Evolutionary conservation across 1,140 invertebrate species (phyloP).

Genomic region (Psilanteris sp.): DNA sequence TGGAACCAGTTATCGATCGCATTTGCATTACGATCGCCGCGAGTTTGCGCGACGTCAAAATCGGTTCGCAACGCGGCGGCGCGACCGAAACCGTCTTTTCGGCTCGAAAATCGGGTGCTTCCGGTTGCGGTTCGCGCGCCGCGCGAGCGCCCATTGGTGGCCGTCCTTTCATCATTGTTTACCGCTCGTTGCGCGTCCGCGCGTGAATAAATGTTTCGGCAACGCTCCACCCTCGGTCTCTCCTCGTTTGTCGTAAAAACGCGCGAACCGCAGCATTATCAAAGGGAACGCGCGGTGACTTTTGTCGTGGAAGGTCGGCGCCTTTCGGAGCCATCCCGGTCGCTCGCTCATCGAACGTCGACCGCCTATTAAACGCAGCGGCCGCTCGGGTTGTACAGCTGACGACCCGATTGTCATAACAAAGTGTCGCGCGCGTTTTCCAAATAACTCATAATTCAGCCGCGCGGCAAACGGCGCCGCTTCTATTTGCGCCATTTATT

Average conservation of each 20-base stretch:
- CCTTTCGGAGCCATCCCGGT: constrained; percentile 6
- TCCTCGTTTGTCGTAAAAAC: constrained; percentile 58
- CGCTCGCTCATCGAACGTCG: not conserved
- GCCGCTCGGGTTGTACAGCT: constrained; percentile 24
- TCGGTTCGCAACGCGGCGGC: too few species aligned
- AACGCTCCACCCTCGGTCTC: constrained; percentile 55
- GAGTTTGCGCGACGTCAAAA: too few species aligned
- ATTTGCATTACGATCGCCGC: too few species aligned
- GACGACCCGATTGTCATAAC: constrained; percentile 41
- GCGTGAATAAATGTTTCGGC: constrained; percentile 70
- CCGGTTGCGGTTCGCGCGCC: constrained; percentile 42
- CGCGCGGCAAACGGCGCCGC: constrained; percentile 19
- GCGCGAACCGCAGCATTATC: constrained; percentile 42
- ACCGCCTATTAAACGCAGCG: constrained; percentile 22
- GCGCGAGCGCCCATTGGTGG: constrained; percentile 69
- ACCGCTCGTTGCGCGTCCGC: constrained; percentile 70
- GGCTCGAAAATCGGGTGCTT: too few species aligned
- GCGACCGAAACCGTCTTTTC: too few species aligned
- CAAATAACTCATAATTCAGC: constrained; percentile 37
- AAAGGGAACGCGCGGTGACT: constrained; percentile 31
- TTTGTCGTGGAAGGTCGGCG: constrained; percentile 35
- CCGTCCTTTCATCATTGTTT: constrained; percentile 73
- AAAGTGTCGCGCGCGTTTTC: constrained; percentile 27
- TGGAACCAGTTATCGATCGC: too few species aligned
- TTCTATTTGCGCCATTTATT: constrained; percentile 39